Percentiles rank a stretch among this genome's conserved stretches.
Evolutionary conservation across 2,113 vertebrate species (phyloP).

Genomic region (Patagioenas fasciata): DNA sequence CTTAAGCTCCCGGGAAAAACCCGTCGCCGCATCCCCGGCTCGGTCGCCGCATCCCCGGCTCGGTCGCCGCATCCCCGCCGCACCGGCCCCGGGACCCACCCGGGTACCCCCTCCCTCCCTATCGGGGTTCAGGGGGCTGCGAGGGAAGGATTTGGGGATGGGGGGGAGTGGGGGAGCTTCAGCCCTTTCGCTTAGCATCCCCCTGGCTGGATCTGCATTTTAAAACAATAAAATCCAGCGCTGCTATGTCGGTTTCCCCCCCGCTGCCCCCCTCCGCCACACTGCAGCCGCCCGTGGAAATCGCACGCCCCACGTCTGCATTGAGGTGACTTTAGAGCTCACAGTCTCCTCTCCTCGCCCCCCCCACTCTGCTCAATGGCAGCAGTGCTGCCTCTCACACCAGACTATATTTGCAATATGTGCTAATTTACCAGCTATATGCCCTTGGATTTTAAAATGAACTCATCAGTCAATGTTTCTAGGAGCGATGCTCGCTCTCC

Average conservation of each 20-base stretch:
- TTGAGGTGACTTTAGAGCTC: conserved; percentile 49
- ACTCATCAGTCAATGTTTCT: conserved; percentile 52
- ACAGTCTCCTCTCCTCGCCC: conserved; percentile 30
- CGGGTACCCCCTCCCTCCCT: conserved; percentile 2
- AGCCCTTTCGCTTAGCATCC: neutral
- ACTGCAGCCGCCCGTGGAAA: conserved; percentile 41
- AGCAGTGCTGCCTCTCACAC: neutral
- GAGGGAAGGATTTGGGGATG: no score
- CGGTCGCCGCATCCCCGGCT: conserved; percentile 23
- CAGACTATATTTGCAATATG: conserved; percentile 59
- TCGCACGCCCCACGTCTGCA: conserved; percentile 54
- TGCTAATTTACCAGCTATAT: conserved; percentile 66
- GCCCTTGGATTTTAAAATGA: conserved; percentile 70
- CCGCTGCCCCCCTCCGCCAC: neutral
- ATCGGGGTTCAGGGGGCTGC: neutral
- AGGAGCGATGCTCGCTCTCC: conserved; percentile 30
- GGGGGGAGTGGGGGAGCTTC: neutral
- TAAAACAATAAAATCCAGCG: conserved; percentile 21
- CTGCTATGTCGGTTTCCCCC: neutral
- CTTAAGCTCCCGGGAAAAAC: neutral
- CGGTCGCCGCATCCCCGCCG: neutral
- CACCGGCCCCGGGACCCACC: neutral
- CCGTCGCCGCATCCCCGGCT: neutral
- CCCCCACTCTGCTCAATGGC: conserved; percentile 20
- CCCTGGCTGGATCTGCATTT: neutral